Base-by-base conservation (phyloP, 2,888 invertebrate species). In the Rhamnusium bicolor region DNA sequence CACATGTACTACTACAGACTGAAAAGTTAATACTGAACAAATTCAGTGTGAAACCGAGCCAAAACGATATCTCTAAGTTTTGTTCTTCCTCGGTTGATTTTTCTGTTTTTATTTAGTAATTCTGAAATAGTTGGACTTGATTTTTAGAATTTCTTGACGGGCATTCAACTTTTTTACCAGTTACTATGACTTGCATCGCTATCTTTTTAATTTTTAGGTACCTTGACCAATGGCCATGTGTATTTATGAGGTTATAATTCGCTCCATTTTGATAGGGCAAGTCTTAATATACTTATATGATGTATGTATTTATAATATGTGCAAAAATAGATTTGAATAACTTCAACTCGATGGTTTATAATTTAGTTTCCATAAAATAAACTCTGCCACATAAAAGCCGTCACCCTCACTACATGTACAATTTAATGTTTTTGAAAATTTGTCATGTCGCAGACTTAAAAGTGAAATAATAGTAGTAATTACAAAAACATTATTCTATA, bases 21-120 rank as follows among this genome's bases (percentile, higher is more conserved):
- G 83, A 85, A 84, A 83, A 83, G 81, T 84, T 83, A 83, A 82
- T 81, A 84, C 85, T 85, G 84, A 83, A 77, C 75, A 70, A 76
- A 74, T 71, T 71, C 70, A 72, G 66, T 67, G 70, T 68, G 63
- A 62, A 71, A 65, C 27, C 74, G 74, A 74, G 74, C 77, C 74
- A 77, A 77, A 73, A 73, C 66, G 60, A 61, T 69, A 75, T 71
- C 72, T 73, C 72, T 29, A 71, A 69, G 71, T 74, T 68, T 68
- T 72, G 75, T 73, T 74, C 69, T 76, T 77, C 78, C 78, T 78
- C 78, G 62, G 60, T 78, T 71, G 51, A 46, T 79, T 77, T 76
- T 71, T 73, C 72, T 76, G 74, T 72, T 74, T 78, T 75, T 74
- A 67, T 66, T 58, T 62, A 69, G 69, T 69, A 65, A 18, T 72